Percentiles rank a stretch among this genome's conserved stretches.
These are phyloP conservation scores for Lepilemur septentrionalis DNA, from an alignment of 2,797 vertebrate genomes.

Conservation along the genomic window DNA sequence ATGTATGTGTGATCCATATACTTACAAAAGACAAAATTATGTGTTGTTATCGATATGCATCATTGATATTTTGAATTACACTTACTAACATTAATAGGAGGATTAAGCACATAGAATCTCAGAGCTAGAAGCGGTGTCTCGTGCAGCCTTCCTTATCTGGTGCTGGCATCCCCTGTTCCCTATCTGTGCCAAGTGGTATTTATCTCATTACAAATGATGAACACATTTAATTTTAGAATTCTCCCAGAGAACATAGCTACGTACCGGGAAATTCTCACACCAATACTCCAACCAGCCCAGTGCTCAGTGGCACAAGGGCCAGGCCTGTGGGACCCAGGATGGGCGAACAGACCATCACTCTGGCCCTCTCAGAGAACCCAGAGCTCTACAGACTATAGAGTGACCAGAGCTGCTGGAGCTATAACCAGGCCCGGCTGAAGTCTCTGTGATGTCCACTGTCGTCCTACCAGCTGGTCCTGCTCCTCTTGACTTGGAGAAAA, in stretches of 20 bases:
- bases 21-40: constrained; percentile 38
- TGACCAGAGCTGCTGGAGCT: not conserved
- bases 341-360: not conserved
- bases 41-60: not conserved
- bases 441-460: not conserved
- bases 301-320: not conserved
- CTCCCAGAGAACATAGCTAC: not conserved
- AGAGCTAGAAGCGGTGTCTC: not conserved
- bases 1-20: not conserved
- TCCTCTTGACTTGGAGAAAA: not conserved
- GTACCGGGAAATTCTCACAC: not conserved
- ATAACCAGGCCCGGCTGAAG: not conserved
- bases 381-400: not conserved
- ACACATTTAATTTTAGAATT: not conserved
- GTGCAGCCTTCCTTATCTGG: not conserved
- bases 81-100: not conserved
- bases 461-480: not conserved
- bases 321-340: not conserved
- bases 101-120: not conserved
- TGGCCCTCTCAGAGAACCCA: not conserved
- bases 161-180: not conserved
- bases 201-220: not conserved
- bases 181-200: not conserved
- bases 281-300: not conserved
- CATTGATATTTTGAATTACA: constrained; percentile 12